These are phyloP conservation scores for Pyrgilauda ruficollis DNA, from an alignment of 2,113 vertebrate genomes.

Conservation along the genomic window DNA sequence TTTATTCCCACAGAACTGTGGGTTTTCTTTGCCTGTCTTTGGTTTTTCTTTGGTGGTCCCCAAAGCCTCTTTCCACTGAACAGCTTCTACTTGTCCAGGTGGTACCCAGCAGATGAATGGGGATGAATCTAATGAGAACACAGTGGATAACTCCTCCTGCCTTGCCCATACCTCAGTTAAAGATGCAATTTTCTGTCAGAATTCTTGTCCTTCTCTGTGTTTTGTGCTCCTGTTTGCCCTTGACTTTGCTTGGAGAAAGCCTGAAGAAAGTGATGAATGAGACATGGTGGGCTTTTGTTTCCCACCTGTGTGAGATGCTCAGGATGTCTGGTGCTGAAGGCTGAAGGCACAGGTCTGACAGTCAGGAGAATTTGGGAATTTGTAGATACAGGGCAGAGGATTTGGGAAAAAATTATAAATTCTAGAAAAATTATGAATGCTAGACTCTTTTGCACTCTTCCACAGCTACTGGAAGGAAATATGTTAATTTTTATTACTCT, in stretches of 20 bases:
- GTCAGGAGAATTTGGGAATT: background rate
- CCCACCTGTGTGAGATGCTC: background rate
- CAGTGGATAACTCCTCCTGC: background rate
- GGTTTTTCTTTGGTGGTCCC: background rate
- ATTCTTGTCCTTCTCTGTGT: background rate
- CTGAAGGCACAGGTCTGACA: background rate
- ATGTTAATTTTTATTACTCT: background rate
- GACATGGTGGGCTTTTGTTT: background rate
- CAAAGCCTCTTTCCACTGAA: background rate
- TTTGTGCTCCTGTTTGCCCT: background rate
- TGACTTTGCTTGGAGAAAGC: background rate
- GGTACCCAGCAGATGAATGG: background rate
- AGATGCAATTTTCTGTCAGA: background rate
- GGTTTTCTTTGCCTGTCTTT: background rate
- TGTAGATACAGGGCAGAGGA: background rate
- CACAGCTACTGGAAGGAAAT: background rate
- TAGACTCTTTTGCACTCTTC: background rate
- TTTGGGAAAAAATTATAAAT: background rate
- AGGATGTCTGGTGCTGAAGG: background rate
- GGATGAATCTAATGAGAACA: background rate
- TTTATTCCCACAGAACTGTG: accelerated
- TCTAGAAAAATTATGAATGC: background rate
- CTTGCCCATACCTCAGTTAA: background rate
- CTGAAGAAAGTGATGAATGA: background rate
- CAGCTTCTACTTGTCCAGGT: accelerated